A percentile compares a stretch with the other conserved stretches of the same genome.
Conservation (phyloP, 1,140 invertebrate genomes). For the Apis mellifera region Amel_HAv3.1 CM009932.2:10240001-10240500, state of each 20-base stretch:
- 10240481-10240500: not conserved
- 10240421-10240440: not conserved
- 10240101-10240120: not conserved
- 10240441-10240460: not conserved
- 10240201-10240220: not conserved
- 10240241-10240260: not conserved
- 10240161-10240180: not conserved
- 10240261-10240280: not conserved
- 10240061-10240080: not conserved
- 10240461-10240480: not conserved
- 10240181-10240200: not conserved
- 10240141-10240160: not conserved
- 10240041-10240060: constrained; percentile 19
- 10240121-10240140: not conserved
- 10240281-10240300: not conserved
- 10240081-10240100: not conserved
- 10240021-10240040: not conserved
- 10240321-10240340: constrained; percentile 37
- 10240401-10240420: not conserved
- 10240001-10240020: not conserved
- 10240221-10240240: not conserved
- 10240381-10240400: constrained; percentile 34
- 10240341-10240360: constrained; percentile 54
- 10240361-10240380: constrained; percentile 63
- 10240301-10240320: not conserved